These are phyloP conservation scores for Dynastes hyllus DNA, from an alignment of 2,888 invertebrate genomes.

Conservation along the genomic window DNA sequence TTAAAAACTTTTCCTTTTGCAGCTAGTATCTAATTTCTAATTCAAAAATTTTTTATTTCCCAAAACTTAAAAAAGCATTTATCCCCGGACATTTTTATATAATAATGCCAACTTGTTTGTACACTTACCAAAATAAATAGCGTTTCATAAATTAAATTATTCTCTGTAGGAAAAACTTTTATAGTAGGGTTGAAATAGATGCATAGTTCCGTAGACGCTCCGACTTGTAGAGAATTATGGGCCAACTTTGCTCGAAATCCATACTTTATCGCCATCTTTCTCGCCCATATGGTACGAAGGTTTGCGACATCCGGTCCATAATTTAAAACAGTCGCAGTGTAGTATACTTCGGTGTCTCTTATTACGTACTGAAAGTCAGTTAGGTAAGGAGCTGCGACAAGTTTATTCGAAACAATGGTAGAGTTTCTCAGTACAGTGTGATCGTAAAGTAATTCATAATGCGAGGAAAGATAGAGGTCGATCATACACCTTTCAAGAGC, in stretches of 20 bases:
- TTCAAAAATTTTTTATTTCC: too few species aligned
- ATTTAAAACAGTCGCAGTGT: constrained; percentile 72
- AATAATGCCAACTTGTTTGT: background rate
- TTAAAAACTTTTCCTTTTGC: too few species aligned
- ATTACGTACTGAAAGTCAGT: constrained; percentile 76
- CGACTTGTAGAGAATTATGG: constrained; percentile 71
- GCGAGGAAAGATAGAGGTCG: constrained; percentile 70
- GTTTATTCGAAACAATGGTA: constrained; percentile 50
- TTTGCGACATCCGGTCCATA: constrained; percentile 74
- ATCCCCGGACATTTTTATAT: too few species aligned
- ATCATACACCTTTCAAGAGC: constrained; percentile 75
- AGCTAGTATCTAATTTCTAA: too few species aligned
- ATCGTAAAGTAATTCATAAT: constrained; percentile 69
- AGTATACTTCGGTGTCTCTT: constrained; percentile 70
- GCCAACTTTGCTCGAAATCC: constrained; percentile 63
- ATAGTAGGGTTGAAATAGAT: constrained; percentile 74
- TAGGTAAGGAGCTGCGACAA: constrained; percentile 72
- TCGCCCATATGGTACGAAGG: constrained; percentile 67
- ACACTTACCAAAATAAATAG: constrained; percentile 72
- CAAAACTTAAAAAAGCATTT: too few species aligned
- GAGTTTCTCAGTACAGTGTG: constrained; percentile 55
- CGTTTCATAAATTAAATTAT: constrained; percentile 70
- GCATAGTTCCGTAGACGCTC: constrained; percentile 72
- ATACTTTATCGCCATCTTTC: constrained; percentile 56
- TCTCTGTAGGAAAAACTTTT: constrained; percentile 70